phyloP scores from a whole-genome alignment of 2,797 vertebrate genomes.

The Petrocephalus schoutedeni region DNA sequence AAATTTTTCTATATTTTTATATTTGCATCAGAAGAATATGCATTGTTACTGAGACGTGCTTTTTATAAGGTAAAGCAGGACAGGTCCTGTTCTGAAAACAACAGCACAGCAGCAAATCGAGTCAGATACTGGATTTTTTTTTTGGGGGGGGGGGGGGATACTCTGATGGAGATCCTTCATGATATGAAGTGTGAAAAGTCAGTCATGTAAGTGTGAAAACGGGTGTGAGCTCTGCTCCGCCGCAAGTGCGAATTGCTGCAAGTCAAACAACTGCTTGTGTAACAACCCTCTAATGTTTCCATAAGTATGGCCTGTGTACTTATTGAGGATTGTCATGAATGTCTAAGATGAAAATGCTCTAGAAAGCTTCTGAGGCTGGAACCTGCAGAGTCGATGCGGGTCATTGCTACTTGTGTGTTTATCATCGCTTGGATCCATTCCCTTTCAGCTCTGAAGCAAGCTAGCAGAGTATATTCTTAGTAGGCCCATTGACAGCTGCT shows the following conservation, averaged over 20 bases:
- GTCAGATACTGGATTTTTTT: not conserved
- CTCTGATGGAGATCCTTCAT: not conserved
- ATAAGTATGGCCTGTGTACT: not conserved
- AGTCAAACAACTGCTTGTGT: not conserved
- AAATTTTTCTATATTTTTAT: not conserved
- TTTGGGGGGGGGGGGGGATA: not conserved
- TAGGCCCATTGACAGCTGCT: not conserved
- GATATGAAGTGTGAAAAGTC: slow-evolving; percentile 10
- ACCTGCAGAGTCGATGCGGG: not conserved
- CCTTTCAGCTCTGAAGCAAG: not conserved
- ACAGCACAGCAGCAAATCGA: not conserved
- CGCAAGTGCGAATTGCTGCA: not conserved
- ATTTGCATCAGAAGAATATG: not conserved
- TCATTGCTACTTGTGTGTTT: not conserved
- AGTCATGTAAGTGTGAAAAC: slow-evolving; percentile 12
- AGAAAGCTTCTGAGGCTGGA: not conserved
- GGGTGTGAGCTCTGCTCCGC: not conserved
- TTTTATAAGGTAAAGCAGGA: not conserved
- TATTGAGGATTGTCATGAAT: not conserved
- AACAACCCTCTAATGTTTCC: not conserved
- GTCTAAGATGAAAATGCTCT: not conserved
- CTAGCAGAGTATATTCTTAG: not conserved
- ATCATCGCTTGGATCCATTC: not conserved
- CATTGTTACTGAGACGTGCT: not conserved
- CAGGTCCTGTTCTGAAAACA: not conserved